Evolutionary conservation across 2,113 vertebrate species (phyloP), one percentile per base, ranked within the genome.

Genomic region (Coturnix japonica): DNA sequence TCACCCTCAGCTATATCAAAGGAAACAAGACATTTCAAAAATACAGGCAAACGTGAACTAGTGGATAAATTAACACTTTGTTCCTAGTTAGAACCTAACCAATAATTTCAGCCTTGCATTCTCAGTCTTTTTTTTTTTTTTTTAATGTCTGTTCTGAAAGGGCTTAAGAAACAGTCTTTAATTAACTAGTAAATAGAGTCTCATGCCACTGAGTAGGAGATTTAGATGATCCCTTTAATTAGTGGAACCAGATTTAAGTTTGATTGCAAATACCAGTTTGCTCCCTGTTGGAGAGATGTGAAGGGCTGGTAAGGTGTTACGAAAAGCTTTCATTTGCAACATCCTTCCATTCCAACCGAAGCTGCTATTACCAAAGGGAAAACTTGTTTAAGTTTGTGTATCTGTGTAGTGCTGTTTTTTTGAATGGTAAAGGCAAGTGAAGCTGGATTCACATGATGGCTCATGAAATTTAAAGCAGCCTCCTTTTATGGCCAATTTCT

Each of bases 201-300:
- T 97, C 59, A 92, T 94, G 92, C 91, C 77, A 93, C 44, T 90
- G 91, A 95, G 82, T 83, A 96, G 89, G 87, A 96, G 94, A 96
- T 95, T 97, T 94, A 95, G 84, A 96, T 94, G 96, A 96, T 97
- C 94, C 90, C 81, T 97, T 96, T 97, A 97, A 97, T 97, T 97
- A 97, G 88, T 95, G 90, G 89, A 97, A 95, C 95, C 41, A 96
- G 95, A 94, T 96, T 97, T 95, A 90, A 91, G 94, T 85, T 64
- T 95, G 89, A 96, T 96, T 95, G 64, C 92, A 96, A 97, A 97
- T 94, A 95, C 65, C 70, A 77, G 89, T 96, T 96, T 96, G 85
- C 61, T 96, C 66, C 31, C 26, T 63, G n/a, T 81, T 94, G 69
- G 84, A 95, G 61, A 65, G 66, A 88, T 53, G 26, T 37, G 81